phyloP scores from a whole-genome alignment of 1,140 invertebrate genomes.

The Periplaneta americana region DNA sequence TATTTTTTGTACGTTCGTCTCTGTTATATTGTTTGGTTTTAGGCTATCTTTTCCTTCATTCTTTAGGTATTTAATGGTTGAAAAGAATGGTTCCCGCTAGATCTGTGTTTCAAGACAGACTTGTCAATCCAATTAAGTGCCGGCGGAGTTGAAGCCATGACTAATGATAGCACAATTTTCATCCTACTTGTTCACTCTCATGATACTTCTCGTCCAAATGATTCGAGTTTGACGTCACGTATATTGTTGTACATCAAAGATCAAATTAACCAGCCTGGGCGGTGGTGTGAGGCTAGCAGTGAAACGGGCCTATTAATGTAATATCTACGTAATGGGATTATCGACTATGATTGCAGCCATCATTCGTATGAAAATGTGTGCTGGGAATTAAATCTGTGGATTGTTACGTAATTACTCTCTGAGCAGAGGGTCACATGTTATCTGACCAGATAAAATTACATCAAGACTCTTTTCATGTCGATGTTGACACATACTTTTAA shows the following conservation, averaged over 20 bases:
- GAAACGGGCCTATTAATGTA: neutral
- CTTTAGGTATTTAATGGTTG: too few relatives aligned
- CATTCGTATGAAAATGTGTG: neutral
- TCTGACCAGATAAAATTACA: neutral
- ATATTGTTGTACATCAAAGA: neutral
- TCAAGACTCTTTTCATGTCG: neutral
- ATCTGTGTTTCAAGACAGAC: too few relatives aligned
- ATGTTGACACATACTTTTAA: neutral
- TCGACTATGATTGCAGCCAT: neutral
- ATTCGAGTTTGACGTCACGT: neutral
- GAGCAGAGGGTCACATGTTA: neutral
- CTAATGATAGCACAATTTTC: too few relatives aligned
- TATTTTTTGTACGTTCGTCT: too few relatives aligned
- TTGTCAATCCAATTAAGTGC: too few relatives aligned
- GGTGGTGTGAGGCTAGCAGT: neutral
- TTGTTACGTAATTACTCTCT: neutral
- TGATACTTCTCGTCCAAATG: neutral
- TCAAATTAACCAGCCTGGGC: neutral
- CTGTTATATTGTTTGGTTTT: too few relatives aligned
- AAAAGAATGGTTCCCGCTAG: too few relatives aligned
- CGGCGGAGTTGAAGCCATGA: too few relatives aligned
- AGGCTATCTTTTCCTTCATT: too few relatives aligned
- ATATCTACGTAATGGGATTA: neutral
- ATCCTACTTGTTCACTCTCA: too few relatives aligned
- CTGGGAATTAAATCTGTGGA: neutral